Percentiles rank a stretch among this genome's conserved stretches.
These are phyloP conservation scores for Protobothrops flavoviridis DNA, from an alignment of 2,113 vertebrate genomes.

Conservation along the genomic window DNA sequence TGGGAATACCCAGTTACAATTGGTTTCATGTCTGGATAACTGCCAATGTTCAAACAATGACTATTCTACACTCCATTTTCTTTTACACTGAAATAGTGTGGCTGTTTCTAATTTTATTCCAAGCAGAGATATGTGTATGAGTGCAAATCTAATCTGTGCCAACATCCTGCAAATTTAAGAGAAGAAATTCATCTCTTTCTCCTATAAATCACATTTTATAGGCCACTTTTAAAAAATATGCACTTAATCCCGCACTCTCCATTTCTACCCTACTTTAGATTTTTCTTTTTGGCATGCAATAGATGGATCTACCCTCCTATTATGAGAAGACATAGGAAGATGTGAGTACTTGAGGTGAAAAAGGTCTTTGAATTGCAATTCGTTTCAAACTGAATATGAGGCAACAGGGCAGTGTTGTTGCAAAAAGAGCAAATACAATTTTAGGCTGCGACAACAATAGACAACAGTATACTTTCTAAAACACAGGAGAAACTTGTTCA, in stretches of 20 bases:
- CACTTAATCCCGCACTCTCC: neutral
- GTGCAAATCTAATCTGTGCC: neutral
- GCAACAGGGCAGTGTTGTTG: neutral
- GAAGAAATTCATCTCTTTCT: neutral
- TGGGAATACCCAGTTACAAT: neutral
- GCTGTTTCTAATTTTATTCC: neutral
- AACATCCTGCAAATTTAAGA: neutral
- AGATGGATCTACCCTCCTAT: neutral
- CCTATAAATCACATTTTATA: neutral
- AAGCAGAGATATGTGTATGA: neutral
- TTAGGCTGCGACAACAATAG: neutral
- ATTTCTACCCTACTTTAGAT: neutral
- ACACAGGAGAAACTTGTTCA: neutral
- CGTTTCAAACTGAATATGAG: neutral
- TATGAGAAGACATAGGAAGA: neutral
- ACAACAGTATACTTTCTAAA: neutral
- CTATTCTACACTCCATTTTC: neutral
- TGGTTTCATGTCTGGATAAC: neutral
- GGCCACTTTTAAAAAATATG: neutral
- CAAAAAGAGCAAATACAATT: neutral
- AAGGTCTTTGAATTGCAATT: neutral
- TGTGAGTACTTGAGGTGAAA: neutral
- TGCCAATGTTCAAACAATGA: neutral
- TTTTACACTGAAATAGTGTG: neutral
- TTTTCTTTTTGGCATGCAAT: neutral